Evolutionary conservation across 2,797 vertebrate genomes (phyloP), one percentile per base, ranked within the genome.

Genomic region (Crenichthys baileyi): DNA sequence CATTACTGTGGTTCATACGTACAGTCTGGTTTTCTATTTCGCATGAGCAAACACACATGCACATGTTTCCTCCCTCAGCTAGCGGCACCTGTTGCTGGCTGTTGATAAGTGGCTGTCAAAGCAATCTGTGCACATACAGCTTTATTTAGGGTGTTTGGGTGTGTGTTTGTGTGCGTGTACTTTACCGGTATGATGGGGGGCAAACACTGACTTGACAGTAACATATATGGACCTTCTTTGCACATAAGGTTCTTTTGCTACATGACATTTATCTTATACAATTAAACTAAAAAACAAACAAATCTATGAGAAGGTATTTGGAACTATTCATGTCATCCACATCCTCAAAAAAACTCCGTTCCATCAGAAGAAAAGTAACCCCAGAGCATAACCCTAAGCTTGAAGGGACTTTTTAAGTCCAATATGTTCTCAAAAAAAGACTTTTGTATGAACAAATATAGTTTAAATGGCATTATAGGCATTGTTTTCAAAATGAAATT

Each of bases 41-140:
- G 89, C 72, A 75, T 46, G 8, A 70, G 24, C 75, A 79, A 79
- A 50, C 72, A 65, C 76, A 68, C 72, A 48, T 50, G 5, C 63
- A n/a, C 67, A 78, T 73, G 48, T 31, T 60, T 76, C 65, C 22
- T 67, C 60, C 31, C 24, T 79, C 63, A 71, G 74, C 75, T 65
- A 81, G 73, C 84, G 86, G 91, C 90, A 93, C 89, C 92, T 93
- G 93, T 88, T 85, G 89, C 88, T 71, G 80, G 84, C 87, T 82
- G 76, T 87, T 83, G 79, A 81, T 80, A 79, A 78, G 55, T 79
- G 72, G n/a, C 88, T 79, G 78, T 83, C 85, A 85, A 74, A 26
- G 1, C 4, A 48, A n/a, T 46, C 36, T 63, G 70, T 41, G 70
- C 77, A 74, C 65, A 67, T 78, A 72, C 85, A 78, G 76, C 73